Evolutionary conservation across 2,888 invertebrate genomes (phyloP), one percentile per base, ranked within the genome.

Genomic region (Cephus sareptanus): DNA sequence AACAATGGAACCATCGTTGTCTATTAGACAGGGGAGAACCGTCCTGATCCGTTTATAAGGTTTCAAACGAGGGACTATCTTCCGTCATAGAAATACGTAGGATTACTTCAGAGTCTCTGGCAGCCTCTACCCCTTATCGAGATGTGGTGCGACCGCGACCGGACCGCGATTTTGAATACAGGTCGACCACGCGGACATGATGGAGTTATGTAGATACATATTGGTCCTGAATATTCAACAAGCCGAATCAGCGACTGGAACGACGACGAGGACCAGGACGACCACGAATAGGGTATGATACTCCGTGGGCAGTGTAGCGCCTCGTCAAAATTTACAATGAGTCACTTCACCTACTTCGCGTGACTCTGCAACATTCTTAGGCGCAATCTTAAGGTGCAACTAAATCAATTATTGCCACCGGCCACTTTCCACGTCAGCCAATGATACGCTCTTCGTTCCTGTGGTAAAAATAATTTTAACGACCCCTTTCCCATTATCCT

Each of bases 151-250:
- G 4, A 31, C 33, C 71, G 34, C 71, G 30, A 12, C 6, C 71
- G 15, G 34, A 71, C 71, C 71, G 30, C 71, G 71, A 71, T 71
- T 33, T 13, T 12, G 31, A 71, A 34, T 71, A 71, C 71, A 34
- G 33, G 4, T 31, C 77, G 73, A 78, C 74, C 77, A 35, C 75
- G 79, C 76, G 81, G 81, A 81, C 78, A 80, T 71, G 81, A 79
- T 80, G 80, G 70, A 80, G 81, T 82, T 83, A 83, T 82, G 83
- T 80, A 81, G 81, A 83, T 81, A 78, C 70, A 74, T 75, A 74
- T 74, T 76, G 73, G 79, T 35, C 76, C 83, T 87, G 87, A 87
- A 87, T 87, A 87, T 87, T 87, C 87, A 87, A 84, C 83, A 82
- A 81, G 79, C 82, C 83, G 83, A 79, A 81, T 77, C 82, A 84